Evolutionary conservation across 2,888 invertebrate genomes (phyloP).

Genomic region (Xestoiulus laeticollis): DNA sequence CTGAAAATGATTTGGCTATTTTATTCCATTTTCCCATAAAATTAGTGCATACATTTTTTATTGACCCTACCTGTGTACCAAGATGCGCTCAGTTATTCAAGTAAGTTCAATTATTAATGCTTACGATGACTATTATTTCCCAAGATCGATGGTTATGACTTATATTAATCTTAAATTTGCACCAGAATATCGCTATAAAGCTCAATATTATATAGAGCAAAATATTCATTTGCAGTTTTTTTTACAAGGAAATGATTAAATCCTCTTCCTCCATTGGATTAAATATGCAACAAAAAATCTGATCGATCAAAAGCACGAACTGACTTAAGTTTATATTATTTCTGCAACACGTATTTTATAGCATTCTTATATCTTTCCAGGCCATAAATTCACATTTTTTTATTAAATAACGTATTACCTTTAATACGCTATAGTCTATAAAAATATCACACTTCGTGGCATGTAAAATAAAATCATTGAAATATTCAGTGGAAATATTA

Average conservation of each 20-base stretch:
- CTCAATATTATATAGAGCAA: background rate
- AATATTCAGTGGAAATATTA: background rate
- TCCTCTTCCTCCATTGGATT: background rate
- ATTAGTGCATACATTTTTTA: background rate
- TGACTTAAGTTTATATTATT: background rate
- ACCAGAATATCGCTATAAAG: too few species aligned
- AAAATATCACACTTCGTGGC: background rate
- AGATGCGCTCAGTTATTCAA: background rate
- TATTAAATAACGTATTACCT: background rate
- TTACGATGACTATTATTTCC: background rate
- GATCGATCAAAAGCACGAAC: conserved; percentile 10
- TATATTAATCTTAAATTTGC: background rate
- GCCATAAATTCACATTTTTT: conserved; percentile 2
- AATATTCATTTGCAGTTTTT: background rate
- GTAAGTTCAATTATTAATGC: background rate
- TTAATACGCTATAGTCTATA: background rate
- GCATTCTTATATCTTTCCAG: background rate
- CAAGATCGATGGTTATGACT: background rate
- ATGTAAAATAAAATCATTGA: background rate
- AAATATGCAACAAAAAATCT: background rate
- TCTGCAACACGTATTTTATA: background rate
- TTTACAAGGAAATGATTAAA: background rate
- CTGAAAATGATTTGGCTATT: background rate
- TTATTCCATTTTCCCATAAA: background rate
- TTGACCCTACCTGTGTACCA: too few species aligned